phyloP scores from a whole-genome alignment of 2,797 vertebrate genomes.

The Clarias laeviceps region DNA sequence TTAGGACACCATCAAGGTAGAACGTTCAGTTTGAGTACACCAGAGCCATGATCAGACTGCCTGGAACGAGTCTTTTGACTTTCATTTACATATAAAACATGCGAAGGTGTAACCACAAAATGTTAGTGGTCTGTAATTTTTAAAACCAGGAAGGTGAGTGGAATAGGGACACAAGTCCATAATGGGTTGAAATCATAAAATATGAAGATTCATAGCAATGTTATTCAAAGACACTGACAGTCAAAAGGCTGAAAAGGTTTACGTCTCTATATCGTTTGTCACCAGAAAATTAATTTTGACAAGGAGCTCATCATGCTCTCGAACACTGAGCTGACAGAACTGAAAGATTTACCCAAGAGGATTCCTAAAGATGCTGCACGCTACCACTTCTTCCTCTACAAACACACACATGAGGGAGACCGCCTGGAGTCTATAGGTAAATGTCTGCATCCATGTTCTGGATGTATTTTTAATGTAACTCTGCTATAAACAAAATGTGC shows the following conservation, averaged over 20 bases:
- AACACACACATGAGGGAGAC: conserved; percentile 95
- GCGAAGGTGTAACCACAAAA: not conserved
- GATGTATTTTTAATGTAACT: not conserved
- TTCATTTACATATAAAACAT: not conserved
- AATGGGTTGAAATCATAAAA: not conserved
- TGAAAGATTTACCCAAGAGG: conserved; percentile 90
- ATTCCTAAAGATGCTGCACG: conserved; percentile 91
- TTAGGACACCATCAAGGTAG: too few species aligned
- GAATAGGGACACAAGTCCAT: too few species aligned
- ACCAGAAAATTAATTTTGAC: conserved; percentile 88
- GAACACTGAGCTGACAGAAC: conserved; percentile 85
- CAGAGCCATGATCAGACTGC: too few species aligned
- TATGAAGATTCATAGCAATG: not conserved
- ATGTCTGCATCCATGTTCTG: not conserved
- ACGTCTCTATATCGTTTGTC: conserved; percentile 50
- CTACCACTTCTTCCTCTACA: conserved; percentile 98
- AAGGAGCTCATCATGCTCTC: conserved; percentile 90
- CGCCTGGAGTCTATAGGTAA: conserved; percentile 94
- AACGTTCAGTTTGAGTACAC: too few species aligned
- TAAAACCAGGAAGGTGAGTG: not conserved
- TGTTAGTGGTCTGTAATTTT: not conserved
- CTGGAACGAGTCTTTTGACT: not conserved
- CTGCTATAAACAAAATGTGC: not conserved
- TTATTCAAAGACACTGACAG: too few species aligned
- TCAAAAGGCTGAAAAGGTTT: not conserved